Base-by-base conservation (phyloP, 2,797 vertebrate species). In the Manis crassicaudata region DNA sequence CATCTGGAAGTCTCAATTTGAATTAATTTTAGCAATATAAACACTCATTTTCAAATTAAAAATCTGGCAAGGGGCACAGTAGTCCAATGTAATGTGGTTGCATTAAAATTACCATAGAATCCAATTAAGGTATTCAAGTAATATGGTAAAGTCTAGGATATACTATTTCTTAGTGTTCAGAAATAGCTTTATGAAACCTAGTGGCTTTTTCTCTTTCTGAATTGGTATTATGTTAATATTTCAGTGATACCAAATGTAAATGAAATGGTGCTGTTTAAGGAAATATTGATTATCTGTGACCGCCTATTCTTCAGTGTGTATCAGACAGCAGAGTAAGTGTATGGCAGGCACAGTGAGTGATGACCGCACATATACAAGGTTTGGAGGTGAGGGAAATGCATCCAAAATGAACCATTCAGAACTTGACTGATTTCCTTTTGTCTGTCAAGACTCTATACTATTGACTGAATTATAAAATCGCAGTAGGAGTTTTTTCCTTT, bases 251-350 rank as follows among this genome's bases (percentile, higher is more conserved):
- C 85, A 95, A 97, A 92, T 96, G 40, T 94, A 95, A 98, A 98
- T 96, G 96, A 98, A 98, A 97, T 97, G 93, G 93, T 97, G 97
- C 96, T 93, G 56, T 98, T 97, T 95, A 95, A 46, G 84, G 98
- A 98, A 97, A 72, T 97, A 95, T 97, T 98, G 95, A 97, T 98
- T 95, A 97, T 97, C 87, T 96, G 90, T 97, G 96, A 95, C 96
- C 96, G 97, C 93, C 96, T 97, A 85, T 97, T 98, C 96, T 96
- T 98, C 76, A 96, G 97, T 97, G 91, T 96, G 93, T 97, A 96
- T 98, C 97, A 97, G 97, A 97, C 97, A 97, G 12, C 46, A 96
- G 96, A 97, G 90, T 98, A 97, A 98, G 97, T 98, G 97, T 98
- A 95, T 94, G 98, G 97, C 92, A 95, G 96, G 95, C 97, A 95